Percentiles rank a stretch among this genome's conserved stretches.
Evolutionary conservation across 2,113 vertebrate species (phyloP).

Genomic region (Anarrhichthys ocellatus): DNA sequence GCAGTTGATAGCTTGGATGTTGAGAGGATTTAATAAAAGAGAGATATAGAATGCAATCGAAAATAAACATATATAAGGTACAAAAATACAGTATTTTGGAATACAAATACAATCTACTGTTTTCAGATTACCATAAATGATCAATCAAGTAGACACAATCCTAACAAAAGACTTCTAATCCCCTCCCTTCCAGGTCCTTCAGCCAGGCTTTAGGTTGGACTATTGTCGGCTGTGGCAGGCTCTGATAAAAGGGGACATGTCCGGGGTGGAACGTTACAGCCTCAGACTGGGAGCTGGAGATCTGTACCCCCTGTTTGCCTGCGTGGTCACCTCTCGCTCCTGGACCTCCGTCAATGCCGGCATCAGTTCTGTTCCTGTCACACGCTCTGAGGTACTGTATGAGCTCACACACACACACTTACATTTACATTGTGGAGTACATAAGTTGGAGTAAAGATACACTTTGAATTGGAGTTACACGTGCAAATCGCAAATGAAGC

Average conservation of each 20-base stretch:
- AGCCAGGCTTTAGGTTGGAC: constrained; percentile 90
- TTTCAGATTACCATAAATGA: no score
- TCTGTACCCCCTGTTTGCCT: constrained; percentile 93
- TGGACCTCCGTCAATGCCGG: constrained; percentile 92
- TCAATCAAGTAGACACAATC: neutral
- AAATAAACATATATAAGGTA: neutral
- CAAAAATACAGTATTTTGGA: neutral
- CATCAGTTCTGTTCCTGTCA: constrained; percentile 88
- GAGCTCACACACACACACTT: neutral
- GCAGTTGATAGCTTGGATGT: no score
- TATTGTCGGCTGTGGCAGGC: constrained; percentile 96
- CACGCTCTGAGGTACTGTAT: constrained; percentile 86
- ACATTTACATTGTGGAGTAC: neutral
- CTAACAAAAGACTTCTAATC: neutral
- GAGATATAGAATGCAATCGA: no score
- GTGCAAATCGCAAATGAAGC: neutral
- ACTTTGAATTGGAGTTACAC: neutral
- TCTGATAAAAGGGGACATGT: constrained; percentile 90
- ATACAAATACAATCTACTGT: neutral
- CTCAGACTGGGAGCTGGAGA: constrained; percentile 91
- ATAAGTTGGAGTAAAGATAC: neutral
- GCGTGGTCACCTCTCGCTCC: constrained; percentile 93
- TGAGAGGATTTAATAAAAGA: no score
- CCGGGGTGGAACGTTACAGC: constrained; percentile 89
- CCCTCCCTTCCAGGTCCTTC: constrained; percentile 83